Evolutionary conservation across 2,888 invertebrate species (phyloP).

Genomic region (Trachelus troglodyta): DNA sequence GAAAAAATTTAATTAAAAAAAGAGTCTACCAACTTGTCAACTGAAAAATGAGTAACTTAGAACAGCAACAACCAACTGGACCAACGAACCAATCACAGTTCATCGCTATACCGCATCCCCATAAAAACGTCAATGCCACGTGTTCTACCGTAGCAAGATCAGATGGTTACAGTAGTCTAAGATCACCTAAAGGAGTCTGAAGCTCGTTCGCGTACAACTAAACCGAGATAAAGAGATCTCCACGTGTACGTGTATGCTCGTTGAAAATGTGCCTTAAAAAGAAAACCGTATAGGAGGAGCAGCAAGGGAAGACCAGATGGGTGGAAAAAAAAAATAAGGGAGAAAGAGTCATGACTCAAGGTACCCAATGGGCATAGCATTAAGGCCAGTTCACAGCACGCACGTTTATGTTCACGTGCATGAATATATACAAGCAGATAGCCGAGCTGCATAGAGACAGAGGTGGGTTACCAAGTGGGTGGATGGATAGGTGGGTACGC

Average conservation of each 20-base stretch:
- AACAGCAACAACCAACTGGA: not conserved
- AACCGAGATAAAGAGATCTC: not conserved
- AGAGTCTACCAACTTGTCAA: not conserved
- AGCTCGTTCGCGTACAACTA: not conserved
- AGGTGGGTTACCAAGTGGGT: slow-evolving; percentile 1
- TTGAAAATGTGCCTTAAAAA: not conserved
- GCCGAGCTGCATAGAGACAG: not conserved
- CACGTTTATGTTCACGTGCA: not conserved
- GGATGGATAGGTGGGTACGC: not conserved
- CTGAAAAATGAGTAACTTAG: not conserved
- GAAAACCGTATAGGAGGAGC: not conserved
- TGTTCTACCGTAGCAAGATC: not conserved
- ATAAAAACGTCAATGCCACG: not conserved
- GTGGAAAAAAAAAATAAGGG: not conserved
- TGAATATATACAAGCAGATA: not conserved
- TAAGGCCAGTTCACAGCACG: not conserved
- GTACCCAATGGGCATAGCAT: not conserved
- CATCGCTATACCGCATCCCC: not conserved
- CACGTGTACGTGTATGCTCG: not conserved
- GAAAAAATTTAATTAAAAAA: too few species aligned
- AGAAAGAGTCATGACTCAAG: not conserved
- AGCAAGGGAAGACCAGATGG: not conserved
- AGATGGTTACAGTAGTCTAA: not conserved
- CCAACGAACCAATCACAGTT: not conserved
- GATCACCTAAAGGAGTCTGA: not conserved